These are phyloP conservation scores for Agrilus mali DNA, from an alignment of 2,888 invertebrate genomes.

Conservation along the genomic window DNA sequence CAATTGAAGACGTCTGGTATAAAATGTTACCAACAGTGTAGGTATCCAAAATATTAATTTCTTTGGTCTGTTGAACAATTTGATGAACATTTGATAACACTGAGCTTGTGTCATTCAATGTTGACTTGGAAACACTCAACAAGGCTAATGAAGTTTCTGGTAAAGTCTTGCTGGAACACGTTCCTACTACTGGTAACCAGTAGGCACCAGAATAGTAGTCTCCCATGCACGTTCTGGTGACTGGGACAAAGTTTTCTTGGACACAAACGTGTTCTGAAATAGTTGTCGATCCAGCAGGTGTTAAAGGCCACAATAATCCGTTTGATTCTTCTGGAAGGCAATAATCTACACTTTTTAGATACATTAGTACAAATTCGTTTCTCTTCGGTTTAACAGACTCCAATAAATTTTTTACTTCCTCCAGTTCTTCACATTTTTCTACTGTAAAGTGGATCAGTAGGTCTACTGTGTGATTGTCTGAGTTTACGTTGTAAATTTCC, in stretches of 20 bases:
- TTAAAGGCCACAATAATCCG: conserved; percentile 35
- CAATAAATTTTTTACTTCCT: no score
- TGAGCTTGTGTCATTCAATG: no score
- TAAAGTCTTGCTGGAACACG: conserved; percentile 13
- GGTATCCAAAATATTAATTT: conserved; percentile 18
- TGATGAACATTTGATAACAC: no score
- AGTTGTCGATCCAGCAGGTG: conserved; percentile 37
- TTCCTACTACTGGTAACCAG: conserved; percentile 37
- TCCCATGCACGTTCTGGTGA: conserved; percentile 44
- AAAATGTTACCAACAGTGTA: conserved; percentile 23
- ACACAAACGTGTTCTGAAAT: conserved; percentile 46
- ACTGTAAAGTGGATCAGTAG: conserved; percentile 36
- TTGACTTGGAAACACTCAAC: no score
- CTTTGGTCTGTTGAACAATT: no score
- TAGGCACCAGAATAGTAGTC: conserved; percentile 43
- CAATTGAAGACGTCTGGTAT: conserved; percentile 8
- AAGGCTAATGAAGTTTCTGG: no score
- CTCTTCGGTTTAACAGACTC: no score
- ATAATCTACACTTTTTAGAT: conserved; percentile 21
- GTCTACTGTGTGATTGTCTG: conserved; percentile 20
- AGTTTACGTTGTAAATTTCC: conserved; percentile 35
- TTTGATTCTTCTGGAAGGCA: conserved; percentile 22
- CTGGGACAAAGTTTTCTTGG: conserved; percentile 43
- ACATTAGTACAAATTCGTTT: conserved; percentile 3
- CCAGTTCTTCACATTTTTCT: not conserved